A percentile compares a stretch with the other conserved stretches of the same genome.
Evolutionary conservation across 2,888 invertebrate species (phyloP).

Genomic region (Elaeidobius kamerunicus): DNA sequence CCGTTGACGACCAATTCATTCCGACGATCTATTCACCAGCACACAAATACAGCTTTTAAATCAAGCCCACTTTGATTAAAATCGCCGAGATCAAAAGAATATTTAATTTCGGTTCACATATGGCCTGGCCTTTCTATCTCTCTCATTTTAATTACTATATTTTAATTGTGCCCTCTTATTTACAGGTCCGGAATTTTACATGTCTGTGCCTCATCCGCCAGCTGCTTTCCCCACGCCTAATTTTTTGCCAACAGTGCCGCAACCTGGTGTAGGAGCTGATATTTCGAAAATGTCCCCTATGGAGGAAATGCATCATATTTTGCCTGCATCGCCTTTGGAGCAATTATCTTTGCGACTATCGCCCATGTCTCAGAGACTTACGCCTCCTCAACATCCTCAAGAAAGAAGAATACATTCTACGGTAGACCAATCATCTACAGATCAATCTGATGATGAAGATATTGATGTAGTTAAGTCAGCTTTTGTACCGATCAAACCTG

Average conservation of each 20-base stretch:
- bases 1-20: slow-evolving; percentile 22
- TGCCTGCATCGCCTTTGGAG: slow-evolving; percentile 44
- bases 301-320: slow-evolving; percentile 23
- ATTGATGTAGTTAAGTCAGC: slow-evolving; percentile 76
- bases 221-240: slow-evolving; percentile 47
- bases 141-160: slow-evolving; percentile 27
- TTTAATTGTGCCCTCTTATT: slow-evolving; percentile 29
- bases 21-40: slow-evolving; percentile 26
- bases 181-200: slow-evolving; percentile 38
- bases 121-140: slow-evolving; percentile 13
- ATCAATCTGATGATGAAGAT: slow-evolving; percentile 67
- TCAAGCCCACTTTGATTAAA: slow-evolving; percentile 29
- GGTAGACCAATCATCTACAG: slow-evolving; percentile 59
- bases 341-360: slow-evolving; percentile 50
- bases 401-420: slow-evolving; percentile 60
- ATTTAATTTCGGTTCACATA: slow-evolving; percentile 29
- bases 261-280: slow-evolving; percentile 37
- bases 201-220: slow-evolving; percentile 42
- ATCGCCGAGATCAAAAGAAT: slow-evolving; percentile 29
- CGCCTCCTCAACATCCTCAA: slow-evolving; percentile 47
- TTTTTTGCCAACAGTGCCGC: slow-evolving; percentile 35
- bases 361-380: slow-evolving; percentile 57
- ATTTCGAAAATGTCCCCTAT: slow-evolving; percentile 42
- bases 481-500: slow-evolving; percentile 65
- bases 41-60: slow-evolving; percentile 27